Evolutionary conservation across 2,888 invertebrate genomes (phyloP), one percentile per base, ranked within the genome.

Genomic region (Meganola albula): DNA sequence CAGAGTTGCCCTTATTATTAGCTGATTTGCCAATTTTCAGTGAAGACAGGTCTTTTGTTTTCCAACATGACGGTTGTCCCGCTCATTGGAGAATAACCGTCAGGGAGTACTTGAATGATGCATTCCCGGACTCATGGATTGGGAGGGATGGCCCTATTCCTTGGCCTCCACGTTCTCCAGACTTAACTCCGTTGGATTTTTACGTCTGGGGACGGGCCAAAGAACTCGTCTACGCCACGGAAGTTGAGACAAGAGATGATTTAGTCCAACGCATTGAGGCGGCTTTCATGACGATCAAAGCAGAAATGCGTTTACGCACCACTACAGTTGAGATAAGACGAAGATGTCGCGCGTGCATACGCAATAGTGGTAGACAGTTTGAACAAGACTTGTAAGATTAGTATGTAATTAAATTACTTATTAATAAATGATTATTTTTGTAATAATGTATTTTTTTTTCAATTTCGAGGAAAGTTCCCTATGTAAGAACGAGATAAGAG

Each of bases 1-100:
- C 42, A 12, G 20, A 44, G 27, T 30, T 44, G 7, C 7, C 7
- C 20, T 13, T 14, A 26, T 13, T 14, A 26, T 16, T 26, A 13
- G 10, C 16, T 13, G 16, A 16, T 26, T 26, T 26, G 26, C 26
- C 26, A 26, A n/a, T n/a, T n/a, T 16, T 26, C 13, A 26, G 26
- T 16, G 13, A 26, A 14, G 14, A 16, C 10, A 13, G 26, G 14
- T 16, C 13, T n/a, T n/a, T 20, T 7, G 7, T 7, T 7, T n/a
- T 20, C 7, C 20, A 20, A 20, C n/a, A n/a, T n/a, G 20, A 20
- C 20, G 20, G 20, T 20, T 7, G 8, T 20, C 20, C 20, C n/a
- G 20, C 20, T 20, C 20, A 20, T 20, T 20, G 7, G 7, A n/a
- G 8, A 7, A n/a, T 20, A n/a, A 20, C 8, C n/a, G 20, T 20